A percentile compares a stretch with the other conserved stretches of the same genome.
phyloP scores from a whole-genome alignment of 2,797 vertebrate species.

The Gymnoscopelus braueri region DNA sequence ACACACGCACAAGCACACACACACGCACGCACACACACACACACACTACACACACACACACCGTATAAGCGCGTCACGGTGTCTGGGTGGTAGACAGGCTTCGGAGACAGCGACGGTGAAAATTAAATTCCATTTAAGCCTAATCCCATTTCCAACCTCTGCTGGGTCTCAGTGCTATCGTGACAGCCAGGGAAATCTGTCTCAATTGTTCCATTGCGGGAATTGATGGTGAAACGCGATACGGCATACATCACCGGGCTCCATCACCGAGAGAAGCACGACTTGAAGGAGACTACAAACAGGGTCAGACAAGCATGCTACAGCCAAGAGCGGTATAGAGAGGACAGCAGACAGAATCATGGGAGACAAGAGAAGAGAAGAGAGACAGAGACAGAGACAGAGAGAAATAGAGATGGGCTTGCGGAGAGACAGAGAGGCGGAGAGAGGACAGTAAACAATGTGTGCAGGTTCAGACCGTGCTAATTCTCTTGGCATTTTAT shows the following conservation, averaged over 20 bases:
- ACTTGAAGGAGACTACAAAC: constrained; percentile 66
- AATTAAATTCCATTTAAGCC: constrained; percentile 87
- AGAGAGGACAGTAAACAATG: constrained; percentile 49
- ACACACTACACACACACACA: constrained; percentile 27
- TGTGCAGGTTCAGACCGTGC: constrained; percentile 49
- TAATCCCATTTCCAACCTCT: constrained; percentile 85
- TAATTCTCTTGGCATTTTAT: constrained; percentile 72
- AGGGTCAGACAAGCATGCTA: constrained; percentile 71
- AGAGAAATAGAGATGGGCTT: constrained; percentile 33
- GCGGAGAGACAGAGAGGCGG: constrained; percentile 39
- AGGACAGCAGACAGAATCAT: constrained; percentile 32
- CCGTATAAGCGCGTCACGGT: constrained; percentile 61
- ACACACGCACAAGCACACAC: constrained; percentile 2
- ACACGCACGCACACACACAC: constrained; percentile 21
- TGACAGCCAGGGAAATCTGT: constrained; percentile 81
- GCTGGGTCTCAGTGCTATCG: constrained; percentile 76
- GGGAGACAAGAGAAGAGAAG: constrained; percentile 26
- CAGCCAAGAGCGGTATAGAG: constrained; percentile 40
- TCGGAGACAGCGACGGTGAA: constrained; percentile 78
- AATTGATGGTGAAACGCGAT: constrained; percentile 80
- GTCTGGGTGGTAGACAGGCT: constrained; percentile 81
- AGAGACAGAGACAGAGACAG: constrained; percentile 29
- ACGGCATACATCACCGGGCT: constrained; percentile 80
- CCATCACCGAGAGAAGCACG: constrained; percentile 59
- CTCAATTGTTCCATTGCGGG: constrained; percentile 78